phyloP scores from a whole-genome alignment of 2,113 vertebrate species.

The Chionomys nivalis region DNA sequence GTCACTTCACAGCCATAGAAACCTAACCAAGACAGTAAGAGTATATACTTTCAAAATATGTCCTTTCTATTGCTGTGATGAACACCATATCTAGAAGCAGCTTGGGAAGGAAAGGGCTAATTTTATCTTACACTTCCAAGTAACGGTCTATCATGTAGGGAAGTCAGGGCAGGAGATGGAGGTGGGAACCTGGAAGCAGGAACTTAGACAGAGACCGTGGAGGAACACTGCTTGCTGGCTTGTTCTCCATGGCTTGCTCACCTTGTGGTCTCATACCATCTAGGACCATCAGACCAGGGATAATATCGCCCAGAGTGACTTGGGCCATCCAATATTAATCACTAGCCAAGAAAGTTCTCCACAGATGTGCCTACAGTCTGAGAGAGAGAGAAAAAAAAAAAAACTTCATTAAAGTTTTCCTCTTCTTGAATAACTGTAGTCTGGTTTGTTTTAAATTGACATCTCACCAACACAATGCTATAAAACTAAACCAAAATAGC shows the following conservation, averaged over 20 bases:
- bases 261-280: background rate
- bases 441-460: background rate
- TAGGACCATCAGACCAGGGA: background rate
- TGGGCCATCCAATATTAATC: background rate
- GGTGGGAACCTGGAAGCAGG: background rate
- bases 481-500: slow-evolving; percentile 4
- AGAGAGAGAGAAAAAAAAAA: background rate
- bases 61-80: background rate
- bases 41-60: background rate
- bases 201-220: background rate
- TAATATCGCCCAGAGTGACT: background rate
- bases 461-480: background rate
- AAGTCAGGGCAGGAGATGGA: background rate
- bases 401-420: background rate
- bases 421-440: background rate
- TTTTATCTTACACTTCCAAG: background rate
- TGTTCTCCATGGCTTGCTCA: background rate
- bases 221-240: background rate
- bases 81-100: background rate
- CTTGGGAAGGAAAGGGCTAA: background rate
- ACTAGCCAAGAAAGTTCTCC: background rate
- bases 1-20: too few species aligned
- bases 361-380: background rate
- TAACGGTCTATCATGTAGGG: background rate
- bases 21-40: background rate